Evolutionary conservation across 2,888 invertebrate genomes (phyloP).

Genomic region (Chouioia cunea): DNA sequence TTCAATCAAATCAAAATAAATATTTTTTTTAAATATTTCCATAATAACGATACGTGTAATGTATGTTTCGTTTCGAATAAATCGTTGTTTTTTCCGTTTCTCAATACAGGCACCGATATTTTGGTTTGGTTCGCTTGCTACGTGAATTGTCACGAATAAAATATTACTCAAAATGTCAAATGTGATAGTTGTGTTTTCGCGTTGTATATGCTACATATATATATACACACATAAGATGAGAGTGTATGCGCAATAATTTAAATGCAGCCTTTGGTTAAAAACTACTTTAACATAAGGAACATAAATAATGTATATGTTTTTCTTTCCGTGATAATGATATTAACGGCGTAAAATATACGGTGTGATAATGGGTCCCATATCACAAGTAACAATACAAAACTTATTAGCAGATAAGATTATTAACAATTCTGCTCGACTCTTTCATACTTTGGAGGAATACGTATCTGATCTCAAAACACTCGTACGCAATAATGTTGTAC

Average conservation of each 20-base stretch:
- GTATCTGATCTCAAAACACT: slow-evolving; percentile 16
- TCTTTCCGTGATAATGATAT: slow-evolving; percentile 47
- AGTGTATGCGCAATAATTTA: slow-evolving; percentile 42
- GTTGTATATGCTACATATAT: background rate
- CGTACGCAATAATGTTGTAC: background rate
- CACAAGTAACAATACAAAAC: slow-evolving; percentile 58
- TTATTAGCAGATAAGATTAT: slow-evolving; percentile 10
- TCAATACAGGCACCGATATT: too few species aligned
- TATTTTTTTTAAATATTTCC: too few species aligned
- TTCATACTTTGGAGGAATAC: background rate
- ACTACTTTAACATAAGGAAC: slow-evolving; percentile 53
- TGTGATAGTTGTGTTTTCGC: too few species aligned
- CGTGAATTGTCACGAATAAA: too few species aligned
- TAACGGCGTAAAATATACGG: slow-evolving; percentile 49
- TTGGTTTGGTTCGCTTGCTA: too few species aligned
- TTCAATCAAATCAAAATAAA: too few species aligned
- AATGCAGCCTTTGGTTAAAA: slow-evolving; percentile 59
- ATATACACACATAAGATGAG: too few species aligned
- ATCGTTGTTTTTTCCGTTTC: too few species aligned
- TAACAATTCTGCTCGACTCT: slow-evolving; percentile 1
- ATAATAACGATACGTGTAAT: too few species aligned
- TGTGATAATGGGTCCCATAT: slow-evolving; percentile 55
- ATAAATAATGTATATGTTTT: slow-evolving; percentile 48
- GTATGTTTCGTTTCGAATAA: too few species aligned
- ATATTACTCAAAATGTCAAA: too few species aligned